phyloP scores from a whole-genome alignment of 2,888 invertebrate genomes.

The Volucella inflata region DNA sequence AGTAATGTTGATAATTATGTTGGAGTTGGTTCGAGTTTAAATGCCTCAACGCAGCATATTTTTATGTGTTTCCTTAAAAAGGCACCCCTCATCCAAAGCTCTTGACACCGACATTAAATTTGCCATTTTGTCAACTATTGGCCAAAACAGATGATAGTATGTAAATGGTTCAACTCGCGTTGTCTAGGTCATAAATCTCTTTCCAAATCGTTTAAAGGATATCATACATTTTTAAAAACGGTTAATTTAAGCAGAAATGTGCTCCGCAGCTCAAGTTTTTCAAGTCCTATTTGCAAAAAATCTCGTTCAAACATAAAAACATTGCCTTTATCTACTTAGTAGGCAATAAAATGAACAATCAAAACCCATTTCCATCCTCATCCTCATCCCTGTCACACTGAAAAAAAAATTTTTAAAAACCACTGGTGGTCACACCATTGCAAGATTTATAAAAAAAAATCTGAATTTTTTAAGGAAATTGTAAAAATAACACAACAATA shows the following conservation, averaged over 20 bases:
- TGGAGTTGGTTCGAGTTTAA: no score
- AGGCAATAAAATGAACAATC: constrained; percentile 60
- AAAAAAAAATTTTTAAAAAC: constrained; percentile 40
- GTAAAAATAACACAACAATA: background rate
- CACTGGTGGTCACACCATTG: constrained; percentile 46
- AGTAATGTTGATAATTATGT: no score
- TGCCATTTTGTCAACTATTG: no score
- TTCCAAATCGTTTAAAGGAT: background rate
- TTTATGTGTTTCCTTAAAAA: no score
- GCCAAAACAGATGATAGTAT: no score
- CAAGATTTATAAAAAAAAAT: constrained; percentile 24
- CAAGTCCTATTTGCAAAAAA: background rate
- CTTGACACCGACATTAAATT: no score
- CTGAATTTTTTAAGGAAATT: constrained; percentile 40
- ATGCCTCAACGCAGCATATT: no score
- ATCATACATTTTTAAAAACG: background rate
- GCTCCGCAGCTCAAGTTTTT: background rate
- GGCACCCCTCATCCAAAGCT: no score
- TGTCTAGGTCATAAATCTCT: background rate
- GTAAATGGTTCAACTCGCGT: background rate
- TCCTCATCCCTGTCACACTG: background rate
- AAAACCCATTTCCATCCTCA: constrained; percentile 28
- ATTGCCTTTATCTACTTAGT: constrained; percentile 48
- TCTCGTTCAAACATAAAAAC: background rate
- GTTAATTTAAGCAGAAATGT: constrained; percentile 1